Evolutionary conservation across 2,888 invertebrate genomes (phyloP).

Genomic region (Helobdella robusta): DNA sequence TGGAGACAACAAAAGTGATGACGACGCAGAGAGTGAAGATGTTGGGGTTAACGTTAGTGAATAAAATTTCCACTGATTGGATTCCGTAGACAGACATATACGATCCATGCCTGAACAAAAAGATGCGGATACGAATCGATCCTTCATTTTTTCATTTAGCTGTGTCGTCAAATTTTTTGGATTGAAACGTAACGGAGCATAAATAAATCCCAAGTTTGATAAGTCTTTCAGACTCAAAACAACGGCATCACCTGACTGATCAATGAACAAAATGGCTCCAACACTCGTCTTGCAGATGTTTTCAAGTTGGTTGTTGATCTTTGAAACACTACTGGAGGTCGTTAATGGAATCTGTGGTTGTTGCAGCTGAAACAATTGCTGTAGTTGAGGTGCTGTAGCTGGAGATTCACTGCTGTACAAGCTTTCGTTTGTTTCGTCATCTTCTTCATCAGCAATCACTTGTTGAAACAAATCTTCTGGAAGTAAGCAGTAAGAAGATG

Average conservation of each 20-base stretch:
- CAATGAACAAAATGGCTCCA: neutral
- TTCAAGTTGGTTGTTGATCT: neutral
- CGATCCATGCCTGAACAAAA: conserved; percentile 62
- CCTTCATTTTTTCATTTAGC: neutral
- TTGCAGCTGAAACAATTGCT: neutral
- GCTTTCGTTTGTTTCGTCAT: neutral
- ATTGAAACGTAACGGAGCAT: neutral
- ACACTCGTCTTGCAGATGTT: neutral
- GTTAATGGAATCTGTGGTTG: no score
- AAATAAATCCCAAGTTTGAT: conserved; percentile 58
- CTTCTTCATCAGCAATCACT: conserved; percentile 13
- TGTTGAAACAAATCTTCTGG: conserved; percentile 7
- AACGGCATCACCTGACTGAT: conserved; percentile 66
- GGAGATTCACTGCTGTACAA: neutral
- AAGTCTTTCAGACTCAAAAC: conserved; percentile 65
- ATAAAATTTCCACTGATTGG: conserved; percentile 68
- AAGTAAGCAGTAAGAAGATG: neutral
- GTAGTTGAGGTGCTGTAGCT: neutral
- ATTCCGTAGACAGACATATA: conserved; percentile 70
- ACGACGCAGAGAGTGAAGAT: neutral
- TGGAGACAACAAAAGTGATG: neutral
- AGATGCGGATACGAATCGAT: conserved; percentile 4
- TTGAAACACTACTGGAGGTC: neutral
- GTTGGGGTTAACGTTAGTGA: neutral
- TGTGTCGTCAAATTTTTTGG: neutral